These are phyloP conservation scores for Sinocyclocheilus anophthalmus DNA, from an alignment of 2,113 vertebrate species.

Conservation along the genomic window DNA sequence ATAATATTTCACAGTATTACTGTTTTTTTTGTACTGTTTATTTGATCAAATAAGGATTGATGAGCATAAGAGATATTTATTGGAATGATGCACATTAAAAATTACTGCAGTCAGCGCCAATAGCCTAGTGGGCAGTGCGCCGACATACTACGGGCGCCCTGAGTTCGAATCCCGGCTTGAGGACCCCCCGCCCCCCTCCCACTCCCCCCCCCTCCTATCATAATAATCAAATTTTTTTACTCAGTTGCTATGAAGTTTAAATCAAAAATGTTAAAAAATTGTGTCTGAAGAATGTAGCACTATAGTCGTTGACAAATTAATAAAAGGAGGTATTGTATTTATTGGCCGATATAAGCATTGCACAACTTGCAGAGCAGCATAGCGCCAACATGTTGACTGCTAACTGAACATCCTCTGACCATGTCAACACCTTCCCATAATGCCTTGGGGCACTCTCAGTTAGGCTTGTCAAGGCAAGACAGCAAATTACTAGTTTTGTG, in stretches of 20 bases:
- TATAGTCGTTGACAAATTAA: not conserved
- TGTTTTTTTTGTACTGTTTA: no score
- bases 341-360: not conserved
- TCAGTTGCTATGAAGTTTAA: no score
- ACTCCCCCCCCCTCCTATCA: no score
- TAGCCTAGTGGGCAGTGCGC: no score
- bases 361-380: slow-evolving; percentile 21
- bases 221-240: no score
- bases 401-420: not conserved
- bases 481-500: not conserved
- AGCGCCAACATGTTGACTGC: slow-evolving; percentile 13
- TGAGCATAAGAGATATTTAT: no score
- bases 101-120: not conserved
- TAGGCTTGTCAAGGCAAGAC: slow-evolving; percentile 21
- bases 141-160: no score
- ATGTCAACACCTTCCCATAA: not conserved
- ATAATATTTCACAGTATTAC: no score
- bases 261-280: not conserved
- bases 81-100: no score
- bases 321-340: slow-evolving; percentile 3
- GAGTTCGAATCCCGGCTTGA: no score
- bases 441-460: not conserved
- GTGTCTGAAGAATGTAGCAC: not conserved
- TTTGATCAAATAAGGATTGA: no score
- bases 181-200: no score